Evolutionary conservation across 1,140 invertebrate genomes (phyloP).

Genomic region (Drosophila bipectinata): DNA sequence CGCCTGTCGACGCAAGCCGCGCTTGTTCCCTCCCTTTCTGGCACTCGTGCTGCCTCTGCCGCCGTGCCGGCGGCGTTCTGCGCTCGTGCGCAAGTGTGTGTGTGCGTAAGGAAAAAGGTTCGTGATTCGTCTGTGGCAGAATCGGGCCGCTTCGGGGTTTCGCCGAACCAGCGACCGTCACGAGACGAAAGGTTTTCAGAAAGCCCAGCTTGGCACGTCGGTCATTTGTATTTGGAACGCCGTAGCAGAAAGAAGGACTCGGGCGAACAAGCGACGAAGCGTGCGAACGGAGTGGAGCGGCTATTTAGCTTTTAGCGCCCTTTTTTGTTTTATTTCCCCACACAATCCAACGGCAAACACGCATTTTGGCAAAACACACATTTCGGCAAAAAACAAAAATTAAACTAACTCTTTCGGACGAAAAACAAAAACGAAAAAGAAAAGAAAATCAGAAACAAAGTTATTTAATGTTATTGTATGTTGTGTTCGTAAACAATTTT

Average conservation of each 20-base stretch:
- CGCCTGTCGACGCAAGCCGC: background rate
- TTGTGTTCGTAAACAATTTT: constrained; percentile 75
- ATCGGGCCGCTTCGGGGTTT: background rate
- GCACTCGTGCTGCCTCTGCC: background rate
- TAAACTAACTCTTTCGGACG: constrained; percentile 21
- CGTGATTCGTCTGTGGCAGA: background rate
- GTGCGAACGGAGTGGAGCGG: constrained; percentile 74
- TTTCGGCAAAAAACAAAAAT: constrained; percentile 56
- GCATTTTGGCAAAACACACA: constrained; percentile 52
- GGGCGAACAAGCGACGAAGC: constrained; percentile 63
- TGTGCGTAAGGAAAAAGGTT: constrained; percentile 4
- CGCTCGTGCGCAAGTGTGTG: background rate
- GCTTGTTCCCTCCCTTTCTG: background rate
- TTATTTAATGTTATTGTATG: constrained; percentile 25
- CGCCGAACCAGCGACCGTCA: background rate
- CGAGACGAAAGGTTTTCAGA: constrained; percentile 1
- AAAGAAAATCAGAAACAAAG: constrained; percentile 37
- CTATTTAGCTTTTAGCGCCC: constrained; percentile 81
- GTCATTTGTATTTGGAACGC: constrained; percentile 82
- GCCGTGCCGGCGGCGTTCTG: background rate
- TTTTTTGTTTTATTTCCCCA: constrained; percentile 82
- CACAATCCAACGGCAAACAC: constrained; percentile 45
- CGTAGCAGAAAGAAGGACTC: constrained; percentile 81
- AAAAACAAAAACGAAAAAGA: background rate
- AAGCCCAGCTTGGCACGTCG: constrained; percentile 60